Percentiles rank a stretch among this genome's conserved stretches.
phyloP scores from a whole-genome alignment of 1,140 invertebrate genomes.

The Cecropterus lyciades region DNA sequence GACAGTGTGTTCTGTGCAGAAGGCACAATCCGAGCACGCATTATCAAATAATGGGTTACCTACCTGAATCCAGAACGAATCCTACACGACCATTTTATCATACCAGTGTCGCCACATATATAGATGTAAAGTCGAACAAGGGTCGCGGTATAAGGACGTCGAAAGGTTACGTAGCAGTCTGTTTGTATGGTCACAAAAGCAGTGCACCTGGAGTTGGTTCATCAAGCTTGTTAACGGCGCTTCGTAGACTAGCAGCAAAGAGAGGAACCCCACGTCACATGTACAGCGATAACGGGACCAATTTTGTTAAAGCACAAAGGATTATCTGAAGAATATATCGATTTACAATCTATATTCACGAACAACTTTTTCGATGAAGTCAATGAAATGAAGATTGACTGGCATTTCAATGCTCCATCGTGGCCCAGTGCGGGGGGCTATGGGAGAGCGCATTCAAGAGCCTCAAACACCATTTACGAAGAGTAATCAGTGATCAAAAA shows the following conservation, averaged over 20 bases:
- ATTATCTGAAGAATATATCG: too few relatives aligned
- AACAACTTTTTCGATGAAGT: too few relatives aligned
- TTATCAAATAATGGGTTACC: constrained; percentile 26
- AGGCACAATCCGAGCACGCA: not conserved
- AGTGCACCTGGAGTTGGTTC: constrained; percentile 25
- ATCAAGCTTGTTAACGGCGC: constrained; percentile 42
- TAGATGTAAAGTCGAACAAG: constrained; percentile 15
- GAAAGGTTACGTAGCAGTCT: constrained; percentile 33
- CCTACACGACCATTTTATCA: constrained; percentile 12
- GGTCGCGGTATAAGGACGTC: constrained; percentile 5
- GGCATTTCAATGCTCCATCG: too few relatives aligned
- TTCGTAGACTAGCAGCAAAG: too few relatives aligned
- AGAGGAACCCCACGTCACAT: too few relatives aligned
- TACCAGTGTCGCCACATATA: constrained; percentile 11
- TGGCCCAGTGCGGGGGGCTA: constrained; percentile 24
- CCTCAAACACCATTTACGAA: constrained; percentile 31
- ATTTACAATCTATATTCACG: too few relatives aligned
- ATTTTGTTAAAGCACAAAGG: constrained; percentile 51
- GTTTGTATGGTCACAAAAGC: constrained; percentile 31
- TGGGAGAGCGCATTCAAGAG: constrained; percentile 32
- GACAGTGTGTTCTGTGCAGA: constrained; percentile 2
- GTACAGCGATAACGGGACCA: too few relatives aligned
- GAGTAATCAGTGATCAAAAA: constrained; percentile 13
- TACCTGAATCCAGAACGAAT: constrained; percentile 18
- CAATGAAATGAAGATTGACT: too few relatives aligned